Evolutionary conservation across 2,113 vertebrate species (phyloP).

Genomic region (Meles meles): DNA sequence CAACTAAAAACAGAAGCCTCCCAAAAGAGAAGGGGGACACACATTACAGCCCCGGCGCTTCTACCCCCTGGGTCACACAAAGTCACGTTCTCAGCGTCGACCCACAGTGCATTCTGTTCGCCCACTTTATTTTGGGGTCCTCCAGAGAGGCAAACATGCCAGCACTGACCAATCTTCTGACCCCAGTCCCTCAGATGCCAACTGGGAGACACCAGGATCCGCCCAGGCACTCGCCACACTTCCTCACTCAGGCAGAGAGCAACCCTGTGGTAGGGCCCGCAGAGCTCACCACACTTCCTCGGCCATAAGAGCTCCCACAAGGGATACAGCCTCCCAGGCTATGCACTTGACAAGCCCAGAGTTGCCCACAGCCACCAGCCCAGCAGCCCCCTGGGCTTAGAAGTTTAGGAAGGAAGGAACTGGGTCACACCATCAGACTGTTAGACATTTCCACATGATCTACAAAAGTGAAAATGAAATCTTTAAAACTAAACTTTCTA

Average conservation of each 20-base stretch:
- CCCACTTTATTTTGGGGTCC: neutral
- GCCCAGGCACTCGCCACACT: accelerated
- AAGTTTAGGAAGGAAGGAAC: neutral
- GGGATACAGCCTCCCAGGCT: neutral
- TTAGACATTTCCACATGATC: neutral
- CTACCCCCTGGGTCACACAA: neutral
- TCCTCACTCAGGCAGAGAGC: neutral
- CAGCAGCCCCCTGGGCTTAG: neutral
- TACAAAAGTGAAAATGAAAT: neutral
- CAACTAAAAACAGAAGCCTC: neutral
- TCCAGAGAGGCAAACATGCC: neutral
- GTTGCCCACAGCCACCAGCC: neutral
- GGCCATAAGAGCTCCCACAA: neutral
- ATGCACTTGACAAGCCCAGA: no score
- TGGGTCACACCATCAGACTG: neutral
- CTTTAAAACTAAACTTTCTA: neutral
- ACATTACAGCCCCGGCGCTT: accelerated
- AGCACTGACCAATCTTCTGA: neutral
- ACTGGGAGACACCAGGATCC: neutral
- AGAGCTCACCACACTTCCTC: neutral
- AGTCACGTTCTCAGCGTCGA: accelerated
- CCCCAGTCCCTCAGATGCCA: neutral
- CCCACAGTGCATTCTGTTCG: accelerated
- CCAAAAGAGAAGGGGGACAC: neutral
- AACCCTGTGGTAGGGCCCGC: neutral